Base-by-base conservation (phyloP, 2,888 invertebrate genomes). In the Aphidius colemani region DNA sequence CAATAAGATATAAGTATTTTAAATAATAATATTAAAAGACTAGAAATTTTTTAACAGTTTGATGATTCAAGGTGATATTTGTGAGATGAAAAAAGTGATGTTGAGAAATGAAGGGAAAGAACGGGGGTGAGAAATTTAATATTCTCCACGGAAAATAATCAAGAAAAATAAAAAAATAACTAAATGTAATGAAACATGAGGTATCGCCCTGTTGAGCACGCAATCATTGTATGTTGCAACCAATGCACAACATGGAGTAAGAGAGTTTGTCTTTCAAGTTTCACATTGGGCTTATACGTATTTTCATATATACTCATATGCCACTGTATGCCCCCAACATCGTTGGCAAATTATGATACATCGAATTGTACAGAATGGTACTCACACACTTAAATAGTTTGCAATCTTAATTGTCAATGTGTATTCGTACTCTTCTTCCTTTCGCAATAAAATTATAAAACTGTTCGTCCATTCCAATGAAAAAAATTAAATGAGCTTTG, bases 231-330 rank as follows among this genome's bases (percentile, higher is more conserved):
- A 30, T 76, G 75, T 79, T 72, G 75, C 79, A 75, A 67, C 72
- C 74, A 71, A 76, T 72, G 77, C 74, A 74, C 79, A 80, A 80
- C 79, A 79, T 79, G 79, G 78, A 80, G 79, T 75, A 74, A 64
- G 64, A 67, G 49, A 72, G 72, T 70, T 73, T 76, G 74, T 74
- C 72, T 74, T 72, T 69, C 70, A 74, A 74, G 75, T 30, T 5
- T 30, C 79, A 78, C 78, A 77, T 75, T 72, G 67, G 66, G 66
- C 68, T 67, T 70, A 43, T 45, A 66, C 66, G 70, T 18, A 18
- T 70, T 63, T 72, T 69, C 70, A 69, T 69, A 70, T 30, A 30
- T 2, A 30, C 30, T 30, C 30, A 30, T 5, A 5, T 30, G 4
- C 30, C 30, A 30, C 30, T 5, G 5, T 5, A 5, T 30, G 4